Conservation (phyloP, 1,140 invertebrate species). For the Dufourea novaeangliae region DNA sequence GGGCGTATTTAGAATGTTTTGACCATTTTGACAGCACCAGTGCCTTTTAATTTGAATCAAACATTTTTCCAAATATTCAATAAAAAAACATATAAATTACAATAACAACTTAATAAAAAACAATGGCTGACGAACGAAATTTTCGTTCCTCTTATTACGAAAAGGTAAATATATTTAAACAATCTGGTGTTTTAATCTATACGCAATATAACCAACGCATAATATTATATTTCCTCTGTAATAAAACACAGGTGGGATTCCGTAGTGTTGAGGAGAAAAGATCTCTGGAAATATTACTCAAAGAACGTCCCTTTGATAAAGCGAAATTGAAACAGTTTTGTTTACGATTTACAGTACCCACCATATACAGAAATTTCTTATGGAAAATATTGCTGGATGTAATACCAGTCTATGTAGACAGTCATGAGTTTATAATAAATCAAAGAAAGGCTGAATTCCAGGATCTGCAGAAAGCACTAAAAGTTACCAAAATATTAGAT, state of each 20-base stretch:
- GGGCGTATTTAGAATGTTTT: background rate
- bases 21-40: background rate
- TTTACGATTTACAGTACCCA: slow-evolving; percentile 90
- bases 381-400: slow-evolving; percentile 93
- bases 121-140: slow-evolving; percentile 89
- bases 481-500: slow-evolving; percentile 84
- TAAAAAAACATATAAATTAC: slow-evolving; percentile 7
- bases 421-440: slow-evolving; percentile 87
- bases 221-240: background rate
- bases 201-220: background rate
- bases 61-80: background rate
- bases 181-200: background rate
- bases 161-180: slow-evolving; percentile 81
- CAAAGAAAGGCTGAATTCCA: slow-evolving; percentile 88
- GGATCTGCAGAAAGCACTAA: slow-evolving; percentile 88
- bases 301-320: slow-evolving; percentile 91
- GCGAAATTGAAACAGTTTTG: slow-evolving; percentile 93
- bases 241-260: slow-evolving; percentile 87
- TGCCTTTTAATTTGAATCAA: slow-evolving; percentile 1
- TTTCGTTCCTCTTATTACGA: slow-evolving; percentile 95
- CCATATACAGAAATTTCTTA: slow-evolving; percentile 89
- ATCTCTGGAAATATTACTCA: slow-evolving; percentile 94
- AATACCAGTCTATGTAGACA: slow-evolving; percentile 87
- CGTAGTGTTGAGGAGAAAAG: slow-evolving; percentile 95
- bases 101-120: slow-evolving; percentile 24